phyloP scores from a whole-genome alignment of 2,888 invertebrate species.

The Diarsia brunnea region DNA sequence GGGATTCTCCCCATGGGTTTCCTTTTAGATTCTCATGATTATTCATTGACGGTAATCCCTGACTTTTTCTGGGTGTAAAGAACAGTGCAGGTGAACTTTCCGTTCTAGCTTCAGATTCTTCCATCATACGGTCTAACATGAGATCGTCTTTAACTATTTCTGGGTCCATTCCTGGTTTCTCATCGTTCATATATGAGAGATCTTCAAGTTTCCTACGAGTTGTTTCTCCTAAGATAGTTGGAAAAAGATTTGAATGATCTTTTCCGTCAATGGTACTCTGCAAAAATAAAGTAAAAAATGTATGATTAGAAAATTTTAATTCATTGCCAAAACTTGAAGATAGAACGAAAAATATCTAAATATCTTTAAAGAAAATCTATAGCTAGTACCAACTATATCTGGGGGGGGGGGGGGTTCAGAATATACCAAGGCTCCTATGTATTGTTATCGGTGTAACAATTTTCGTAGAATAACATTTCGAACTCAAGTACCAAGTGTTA shows the following conservation, averaged over 20 bases:
- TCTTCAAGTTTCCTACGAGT: constrained; percentile 1
- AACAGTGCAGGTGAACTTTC: background rate
- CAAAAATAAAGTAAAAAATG: background rate
- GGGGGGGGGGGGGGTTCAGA: no score
- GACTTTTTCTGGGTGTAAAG: background rate
- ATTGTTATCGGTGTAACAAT: no score
- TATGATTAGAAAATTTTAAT: background rate
- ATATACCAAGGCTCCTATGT: no score
- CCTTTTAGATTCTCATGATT: background rate
- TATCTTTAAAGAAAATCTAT: background rate
- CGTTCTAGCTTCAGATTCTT: background rate
- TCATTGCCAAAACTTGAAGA: background rate
- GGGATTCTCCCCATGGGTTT: background rate
- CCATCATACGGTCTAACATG: background rate
- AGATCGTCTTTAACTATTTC: background rate
- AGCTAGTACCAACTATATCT: background rate
- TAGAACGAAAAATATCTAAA: background rate
- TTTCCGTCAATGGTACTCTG: background rate
- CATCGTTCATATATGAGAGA: background rate
- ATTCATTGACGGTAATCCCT: background rate
- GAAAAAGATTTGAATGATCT: background rate
- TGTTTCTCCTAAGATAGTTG: background rate
- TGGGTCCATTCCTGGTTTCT: background rate
- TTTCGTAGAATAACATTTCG: no score
- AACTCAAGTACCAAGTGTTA: no score